phyloP scores from a whole-genome alignment of 2,113 vertebrate genomes.

The Megaleporinus macrocephalus region DNA sequence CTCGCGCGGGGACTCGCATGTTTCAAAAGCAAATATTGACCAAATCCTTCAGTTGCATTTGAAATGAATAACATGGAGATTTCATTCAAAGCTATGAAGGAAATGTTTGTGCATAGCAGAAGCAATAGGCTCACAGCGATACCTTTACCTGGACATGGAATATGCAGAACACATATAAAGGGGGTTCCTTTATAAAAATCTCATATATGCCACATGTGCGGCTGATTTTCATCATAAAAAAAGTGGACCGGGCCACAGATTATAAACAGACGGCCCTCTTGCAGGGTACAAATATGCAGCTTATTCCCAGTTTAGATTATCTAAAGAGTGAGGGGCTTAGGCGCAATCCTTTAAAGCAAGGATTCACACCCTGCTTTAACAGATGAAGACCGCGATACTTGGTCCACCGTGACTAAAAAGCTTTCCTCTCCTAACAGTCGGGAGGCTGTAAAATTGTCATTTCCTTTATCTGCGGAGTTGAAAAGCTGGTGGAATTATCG shows the following conservation, averaged over 20 bases:
- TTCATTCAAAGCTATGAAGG: slow-evolving; percentile 57
- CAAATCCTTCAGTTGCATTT: slow-evolving; percentile 59
- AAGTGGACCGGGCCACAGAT: slow-evolving; percentile 25
- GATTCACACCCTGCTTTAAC: slow-evolving; percentile 58
- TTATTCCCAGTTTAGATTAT: slow-evolving; percentile 60
- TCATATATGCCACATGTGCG: slow-evolving; percentile 17
- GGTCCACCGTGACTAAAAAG: slow-evolving; percentile 69
- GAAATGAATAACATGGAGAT: slow-evolving; percentile 61
- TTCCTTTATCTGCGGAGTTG: slow-evolving; percentile 70
- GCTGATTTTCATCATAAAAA: slow-evolving; percentile 41
- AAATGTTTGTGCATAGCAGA: slow-evolving; percentile 52
- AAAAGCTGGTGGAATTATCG: slow-evolving; percentile 83
- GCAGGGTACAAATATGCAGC: slow-evolving; percentile 41
- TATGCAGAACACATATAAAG: not conserved
- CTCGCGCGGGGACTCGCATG: slow-evolving; percentile 52
- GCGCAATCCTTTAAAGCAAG: slow-evolving; percentile 61
- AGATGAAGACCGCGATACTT: slow-evolving; percentile 56
- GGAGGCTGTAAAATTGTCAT: slow-evolving; percentile 71
- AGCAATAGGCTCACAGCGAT: slow-evolving; percentile 27
- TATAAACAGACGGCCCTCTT: slow-evolving; percentile 33
- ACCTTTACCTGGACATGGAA: slow-evolving; percentile 10
- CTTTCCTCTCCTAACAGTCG: slow-evolving; percentile 68
- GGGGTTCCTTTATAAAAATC: slow-evolving; percentile 10
- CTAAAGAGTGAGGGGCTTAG: slow-evolving; percentile 58
- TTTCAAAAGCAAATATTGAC: slow-evolving; percentile 62